Evolutionary conservation across 2,113 vertebrate species (phyloP).

Genomic region (Pristiophorus japonicus): DNA sequence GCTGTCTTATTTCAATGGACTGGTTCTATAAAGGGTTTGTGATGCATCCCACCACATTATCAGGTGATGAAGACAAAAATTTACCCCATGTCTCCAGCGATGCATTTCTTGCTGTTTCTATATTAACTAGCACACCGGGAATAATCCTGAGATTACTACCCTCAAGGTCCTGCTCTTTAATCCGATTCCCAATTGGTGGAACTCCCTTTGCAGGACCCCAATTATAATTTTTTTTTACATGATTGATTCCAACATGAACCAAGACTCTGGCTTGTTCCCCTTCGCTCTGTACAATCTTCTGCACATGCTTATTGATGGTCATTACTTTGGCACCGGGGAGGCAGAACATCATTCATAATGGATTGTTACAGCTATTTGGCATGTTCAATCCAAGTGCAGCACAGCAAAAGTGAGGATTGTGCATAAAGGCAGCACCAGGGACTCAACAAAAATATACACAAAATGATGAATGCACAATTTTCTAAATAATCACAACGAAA

Average conservation of each 20-base stretch:
- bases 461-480: background rate
- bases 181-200: background rate
- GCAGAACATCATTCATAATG: background rate
- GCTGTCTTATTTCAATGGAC: background rate
- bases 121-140: background rate
- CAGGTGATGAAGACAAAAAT: background rate
- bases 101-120: background rate
- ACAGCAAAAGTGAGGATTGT: background rate
- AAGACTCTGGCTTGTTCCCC: background rate
- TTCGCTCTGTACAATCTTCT: background rate
- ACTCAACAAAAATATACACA: background rate
- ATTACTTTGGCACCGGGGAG: background rate
- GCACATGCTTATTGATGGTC: background rate
- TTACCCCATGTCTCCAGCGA: background rate
- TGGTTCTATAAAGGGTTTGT: background rate
- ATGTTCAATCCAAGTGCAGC: background rate
- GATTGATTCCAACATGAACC: background rate
- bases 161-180: background rate
- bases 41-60: background rate
- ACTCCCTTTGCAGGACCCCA: background rate
- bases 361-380: background rate
- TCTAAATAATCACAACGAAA: background rate
- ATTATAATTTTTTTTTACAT: background rate
- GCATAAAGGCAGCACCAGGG: background rate
- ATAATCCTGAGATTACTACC: background rate